These are phyloP conservation scores for Ichneumon xanthorius DNA, from an alignment of 2,888 invertebrate genomes.

Conservation along the genomic window DNA sequence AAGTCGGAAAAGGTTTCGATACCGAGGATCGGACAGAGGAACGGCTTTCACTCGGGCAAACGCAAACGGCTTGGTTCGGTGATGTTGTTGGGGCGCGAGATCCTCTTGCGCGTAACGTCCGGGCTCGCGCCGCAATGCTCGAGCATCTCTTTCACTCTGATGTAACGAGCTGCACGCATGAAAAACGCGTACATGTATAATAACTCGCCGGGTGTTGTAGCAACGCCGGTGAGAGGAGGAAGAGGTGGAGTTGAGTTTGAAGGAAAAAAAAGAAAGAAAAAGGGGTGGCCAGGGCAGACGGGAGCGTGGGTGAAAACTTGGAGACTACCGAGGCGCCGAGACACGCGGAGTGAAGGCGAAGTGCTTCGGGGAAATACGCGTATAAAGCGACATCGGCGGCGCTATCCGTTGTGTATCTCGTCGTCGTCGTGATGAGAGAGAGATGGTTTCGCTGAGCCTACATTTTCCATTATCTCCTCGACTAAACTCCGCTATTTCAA, in stretches of 20 bases:
- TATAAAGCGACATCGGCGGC: slow-evolving; percentile 42
- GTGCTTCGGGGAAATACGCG: slow-evolving; percentile 46
- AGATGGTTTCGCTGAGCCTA: slow-evolving; percentile 33
- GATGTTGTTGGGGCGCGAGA: slow-evolving; percentile 36
- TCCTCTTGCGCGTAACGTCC: slow-evolving; percentile 50
- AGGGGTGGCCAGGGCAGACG: slow-evolving; percentile 34
- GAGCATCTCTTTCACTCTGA: slow-evolving; percentile 48
- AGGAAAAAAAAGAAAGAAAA: slow-evolving; percentile 22
- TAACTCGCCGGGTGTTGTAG: slow-evolving; percentile 31
- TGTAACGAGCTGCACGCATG: slow-evolving; percentile 52
- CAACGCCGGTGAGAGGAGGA: slow-evolving; percentile 30
- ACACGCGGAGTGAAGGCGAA: slow-evolving; percentile 11
- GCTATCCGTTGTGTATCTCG: slow-evolving; percentile 14
- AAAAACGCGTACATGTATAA: slow-evolving; percentile 30
- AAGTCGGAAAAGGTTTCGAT: slow-evolving; percentile 42
- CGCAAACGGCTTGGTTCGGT: slow-evolving; percentile 45
- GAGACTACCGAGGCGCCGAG: slow-evolving; percentile 50
- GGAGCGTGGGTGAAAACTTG: slow-evolving; percentile 56
- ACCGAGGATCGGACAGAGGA: slow-evolving; percentile 29
- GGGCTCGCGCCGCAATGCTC: slow-evolving; percentile 33
- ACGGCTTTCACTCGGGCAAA: slow-evolving; percentile 53
- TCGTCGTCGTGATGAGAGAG: slow-evolving; percentile 9
- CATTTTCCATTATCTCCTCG: slow-evolving; percentile 56
- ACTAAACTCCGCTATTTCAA: slow-evolving; percentile 47
- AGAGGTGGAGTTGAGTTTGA: slow-evolving; percentile 29